These are phyloP conservation scores for Pseudochirops cupreus DNA, from an alignment of 2,797 vertebrate genomes.

Conservation along the genomic window DNA sequence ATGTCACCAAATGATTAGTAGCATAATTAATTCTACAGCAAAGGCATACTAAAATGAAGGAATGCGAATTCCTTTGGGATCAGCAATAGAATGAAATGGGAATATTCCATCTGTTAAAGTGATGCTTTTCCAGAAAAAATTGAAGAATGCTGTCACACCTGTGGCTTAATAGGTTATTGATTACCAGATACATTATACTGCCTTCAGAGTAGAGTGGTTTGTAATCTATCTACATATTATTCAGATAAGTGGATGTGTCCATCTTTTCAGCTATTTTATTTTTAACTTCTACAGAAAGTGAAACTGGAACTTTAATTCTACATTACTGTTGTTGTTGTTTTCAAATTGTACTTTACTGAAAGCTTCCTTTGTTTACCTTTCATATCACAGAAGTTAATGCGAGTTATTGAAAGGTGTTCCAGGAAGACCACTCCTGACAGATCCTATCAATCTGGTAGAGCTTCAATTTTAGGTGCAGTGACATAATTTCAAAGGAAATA, in stretches of 20 bases:
- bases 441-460: not conserved
- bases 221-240: not conserved
- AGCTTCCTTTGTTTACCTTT: not conserved
- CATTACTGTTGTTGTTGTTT: not conserved
- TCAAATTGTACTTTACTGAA: not conserved
- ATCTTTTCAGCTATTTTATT: not conserved
- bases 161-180: not conserved
- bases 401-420: not conserved
- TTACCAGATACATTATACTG: not conserved
- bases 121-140: not conserved
- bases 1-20: slow-evolving; percentile 28
- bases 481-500: not conserved
- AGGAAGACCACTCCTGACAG: not conserved
- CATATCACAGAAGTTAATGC: not conserved
- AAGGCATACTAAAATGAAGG: slow-evolving; percentile 31
- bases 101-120: not conserved
- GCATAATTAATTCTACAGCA: slow-evolving; percentile 42
- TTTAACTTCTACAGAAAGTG: not conserved
- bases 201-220: not conserved
- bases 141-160: not conserved
- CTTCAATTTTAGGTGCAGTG: not conserved
- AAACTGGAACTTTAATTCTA: not conserved
- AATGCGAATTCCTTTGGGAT: slow-evolving; percentile 18
- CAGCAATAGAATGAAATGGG: not conserved
- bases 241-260: not conserved